Conservation (phyloP, 53 echinoderm and acorn worm species). For the Astropecten irregularis region DNA sequence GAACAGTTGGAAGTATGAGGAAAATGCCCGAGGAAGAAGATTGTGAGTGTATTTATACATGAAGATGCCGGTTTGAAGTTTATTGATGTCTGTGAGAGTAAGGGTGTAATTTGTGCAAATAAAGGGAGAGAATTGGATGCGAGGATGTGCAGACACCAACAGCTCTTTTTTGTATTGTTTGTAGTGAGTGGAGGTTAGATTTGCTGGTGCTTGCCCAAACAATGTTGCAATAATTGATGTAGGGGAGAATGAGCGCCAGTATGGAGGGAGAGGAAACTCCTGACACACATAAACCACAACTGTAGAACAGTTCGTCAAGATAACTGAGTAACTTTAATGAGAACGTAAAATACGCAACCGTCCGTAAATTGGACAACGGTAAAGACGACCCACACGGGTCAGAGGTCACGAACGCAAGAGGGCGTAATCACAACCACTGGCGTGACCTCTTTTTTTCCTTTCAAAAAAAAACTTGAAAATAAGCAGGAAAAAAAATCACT, state of each 20-base stretch:
- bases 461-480: no score
- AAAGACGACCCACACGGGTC: no score
- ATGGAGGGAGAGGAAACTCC: no score
- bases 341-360: no score
- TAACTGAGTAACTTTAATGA: no score
- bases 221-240: neutral
- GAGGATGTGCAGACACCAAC: neutral
- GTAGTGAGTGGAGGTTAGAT: neutral
- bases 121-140: neutral
- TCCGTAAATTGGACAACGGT: no score
- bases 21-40: neutral
- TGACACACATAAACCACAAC: no score
- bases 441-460: no score
- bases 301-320: no score
- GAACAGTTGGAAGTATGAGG: neutral
- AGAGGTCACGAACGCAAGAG: no score
- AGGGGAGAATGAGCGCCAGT: neutral
- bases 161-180: constrained; percentile 25
- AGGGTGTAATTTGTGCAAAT: neutral
- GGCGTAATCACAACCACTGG: no score
- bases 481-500: no score
- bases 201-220: neutral
- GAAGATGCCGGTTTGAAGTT: neutral
- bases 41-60: neutral
- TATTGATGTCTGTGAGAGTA: neutral